Percentiles rank a stretch among this genome's conserved stretches.
Evolutionary conservation across 2,113 vertebrate species (phyloP).

Genomic region (Crotalus helleri): DNA sequence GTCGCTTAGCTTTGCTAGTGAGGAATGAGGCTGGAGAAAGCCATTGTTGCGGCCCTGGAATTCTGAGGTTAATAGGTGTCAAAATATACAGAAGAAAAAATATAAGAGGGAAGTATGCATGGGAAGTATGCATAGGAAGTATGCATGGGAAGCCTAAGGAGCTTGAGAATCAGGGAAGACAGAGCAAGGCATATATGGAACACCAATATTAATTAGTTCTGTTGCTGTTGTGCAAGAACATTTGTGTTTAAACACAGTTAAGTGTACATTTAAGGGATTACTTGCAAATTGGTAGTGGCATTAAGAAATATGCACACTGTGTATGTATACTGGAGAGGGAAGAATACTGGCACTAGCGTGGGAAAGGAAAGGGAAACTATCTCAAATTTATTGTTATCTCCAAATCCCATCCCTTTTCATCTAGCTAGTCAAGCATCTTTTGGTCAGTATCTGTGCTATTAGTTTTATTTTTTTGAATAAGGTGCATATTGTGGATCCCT

Average conservation of each 20-base stretch:
- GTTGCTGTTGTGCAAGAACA: background rate
- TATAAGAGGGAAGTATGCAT: background rate
- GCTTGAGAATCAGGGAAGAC: background rate
- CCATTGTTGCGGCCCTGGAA: background rate
- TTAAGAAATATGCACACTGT: background rate
- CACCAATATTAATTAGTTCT: background rate
- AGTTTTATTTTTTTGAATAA: background rate
- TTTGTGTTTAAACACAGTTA: background rate
- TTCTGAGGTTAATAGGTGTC: background rate
- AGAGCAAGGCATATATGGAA: background rate
- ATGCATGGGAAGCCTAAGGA: background rate
- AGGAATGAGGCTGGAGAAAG: background rate
- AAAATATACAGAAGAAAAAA: background rate
- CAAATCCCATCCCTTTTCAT: background rate
- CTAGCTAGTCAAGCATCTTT: background rate
- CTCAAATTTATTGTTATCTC: background rate
- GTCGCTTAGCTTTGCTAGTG: background rate
- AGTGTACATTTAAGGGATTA: background rate
- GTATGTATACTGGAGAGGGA: background rate
- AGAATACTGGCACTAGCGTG: background rate
- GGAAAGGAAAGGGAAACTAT: background rate
- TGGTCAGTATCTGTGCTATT: background rate
- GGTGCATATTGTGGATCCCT: background rate
- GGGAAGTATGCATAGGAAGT: too few species aligned
- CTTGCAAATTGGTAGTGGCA: background rate